These are phyloP conservation scores for Euphonia xanthogaster DNA, from an alignment of 2,797 vertebrate species.

Conservation along the genomic window DNA sequence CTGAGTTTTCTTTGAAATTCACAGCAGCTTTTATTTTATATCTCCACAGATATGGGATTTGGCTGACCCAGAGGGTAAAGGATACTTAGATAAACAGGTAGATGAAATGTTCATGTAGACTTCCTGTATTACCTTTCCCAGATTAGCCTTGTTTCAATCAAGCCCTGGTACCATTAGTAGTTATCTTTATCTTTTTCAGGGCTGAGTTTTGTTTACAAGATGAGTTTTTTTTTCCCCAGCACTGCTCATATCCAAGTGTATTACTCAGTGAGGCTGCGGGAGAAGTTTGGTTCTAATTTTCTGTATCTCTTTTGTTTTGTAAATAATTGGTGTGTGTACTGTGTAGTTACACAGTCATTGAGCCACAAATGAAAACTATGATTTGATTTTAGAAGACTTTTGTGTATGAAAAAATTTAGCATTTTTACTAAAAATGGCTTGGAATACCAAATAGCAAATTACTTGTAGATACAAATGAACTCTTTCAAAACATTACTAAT, in stretches of 20 bases:
- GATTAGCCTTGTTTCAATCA: neutral
- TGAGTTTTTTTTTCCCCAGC: neutral
- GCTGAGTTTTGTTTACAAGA: neutral
- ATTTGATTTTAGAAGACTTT: neutral
- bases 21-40: neutral
- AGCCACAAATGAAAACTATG: neutral
- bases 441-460: neutral
- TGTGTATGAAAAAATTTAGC: neutral
- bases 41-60: slow-evolving; percentile 94
- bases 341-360: rapidly evolving
- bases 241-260: neutral
- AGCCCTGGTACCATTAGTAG: neutral
- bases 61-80: slow-evolving; percentile 96
- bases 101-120: neutral
- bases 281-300: neutral
- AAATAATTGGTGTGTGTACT: neutral
- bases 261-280: neutral
- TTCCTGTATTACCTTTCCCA: neutral
- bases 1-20: neutral
- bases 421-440: neutral
- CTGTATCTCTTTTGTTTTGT: neutral
- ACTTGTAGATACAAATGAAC: neutral
- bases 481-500: neutral
- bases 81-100: slow-evolving; percentile 97
- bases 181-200: neutral